A percentile compares a stretch with the other conserved stretches of the same genome.
Evolutionary conservation across 2,113 vertebrate genomes (phyloP).

Genomic region (Micronycteris hirsuta): DNA sequence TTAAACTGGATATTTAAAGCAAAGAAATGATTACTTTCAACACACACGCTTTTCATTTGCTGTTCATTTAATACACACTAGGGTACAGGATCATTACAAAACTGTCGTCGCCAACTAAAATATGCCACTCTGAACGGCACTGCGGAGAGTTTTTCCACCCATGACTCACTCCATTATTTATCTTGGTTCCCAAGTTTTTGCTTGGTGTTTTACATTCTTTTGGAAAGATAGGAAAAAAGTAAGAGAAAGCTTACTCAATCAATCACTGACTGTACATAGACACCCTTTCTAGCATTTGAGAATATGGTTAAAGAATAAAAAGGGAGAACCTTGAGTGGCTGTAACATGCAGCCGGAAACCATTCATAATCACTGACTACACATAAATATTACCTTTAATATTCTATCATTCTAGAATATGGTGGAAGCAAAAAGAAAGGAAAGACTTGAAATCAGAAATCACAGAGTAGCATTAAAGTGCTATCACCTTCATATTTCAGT

Average conservation of each 20-base stretch:
- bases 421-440: background rate
- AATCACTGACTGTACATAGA: background rate
- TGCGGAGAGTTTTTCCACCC: background rate
- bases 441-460: background rate
- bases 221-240: background rate
- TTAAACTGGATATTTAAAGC: conserved; percentile 34
- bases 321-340: background rate
- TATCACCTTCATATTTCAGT: background rate
- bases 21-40: conserved; percentile 11
- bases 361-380: background rate
- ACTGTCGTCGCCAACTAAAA: conserved; percentile 29
- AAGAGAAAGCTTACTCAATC: background rate
- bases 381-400: conserved; percentile 1
- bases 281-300: background rate
- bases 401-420: background rate
- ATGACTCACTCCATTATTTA: conserved; percentile 3
- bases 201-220: conserved; percentile 34
- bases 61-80: conserved; percentile 25
- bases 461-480: background rate
- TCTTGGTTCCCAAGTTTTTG: background rate
- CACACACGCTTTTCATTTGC: conserved; percentile 22
- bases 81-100: background rate
- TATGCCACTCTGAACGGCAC: background rate
- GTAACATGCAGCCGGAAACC: background rate
- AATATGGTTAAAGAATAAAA: background rate